A percentile compares a stretch with the other conserved stretches of the same genome.
phyloP scores from a whole-genome alignment of 2,113 vertebrate species.

The Pleuronectes platessa region DNA sequence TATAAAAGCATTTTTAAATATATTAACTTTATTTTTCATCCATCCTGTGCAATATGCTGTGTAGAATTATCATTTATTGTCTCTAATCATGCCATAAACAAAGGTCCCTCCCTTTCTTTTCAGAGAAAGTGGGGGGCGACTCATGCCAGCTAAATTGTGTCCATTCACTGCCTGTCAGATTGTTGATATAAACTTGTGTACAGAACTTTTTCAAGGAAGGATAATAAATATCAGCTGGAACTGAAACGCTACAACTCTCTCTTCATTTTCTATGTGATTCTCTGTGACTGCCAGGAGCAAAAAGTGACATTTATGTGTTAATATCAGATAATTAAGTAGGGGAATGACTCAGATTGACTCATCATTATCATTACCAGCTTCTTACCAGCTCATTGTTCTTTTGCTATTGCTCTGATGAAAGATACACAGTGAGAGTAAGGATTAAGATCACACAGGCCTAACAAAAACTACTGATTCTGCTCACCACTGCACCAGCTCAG shows the following conservation, averaged over 20 bases:
- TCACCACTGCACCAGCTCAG: background rate
- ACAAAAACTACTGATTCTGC: background rate
- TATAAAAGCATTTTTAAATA: constrained; percentile 85
- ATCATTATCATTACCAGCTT: too few species aligned
- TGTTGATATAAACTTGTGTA: constrained; percentile 99
- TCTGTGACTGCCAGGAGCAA: background rate
- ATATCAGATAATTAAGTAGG: background rate
- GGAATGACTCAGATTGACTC: background rate
- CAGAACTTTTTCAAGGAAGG: constrained; percentile 99
- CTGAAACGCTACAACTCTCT: constrained; percentile 89
- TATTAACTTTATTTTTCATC: constrained; percentile 91
- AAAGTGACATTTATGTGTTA: background rate
- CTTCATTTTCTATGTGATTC: constrained; percentile 47
- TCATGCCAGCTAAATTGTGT: constrained; percentile 98
- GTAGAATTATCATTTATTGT: constrained; percentile 91
- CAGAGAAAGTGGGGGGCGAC: constrained; percentile 73
- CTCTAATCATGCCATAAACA: constrained; percentile 91
- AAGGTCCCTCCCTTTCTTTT: constrained; percentile 74
- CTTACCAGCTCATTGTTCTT: background rate
- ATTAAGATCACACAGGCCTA: background rate
- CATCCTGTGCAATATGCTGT: constrained; percentile 99
- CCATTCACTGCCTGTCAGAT: constrained; percentile 99
- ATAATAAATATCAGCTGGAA: constrained; percentile 99
- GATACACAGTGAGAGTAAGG: background rate
- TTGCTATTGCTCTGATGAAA: background rate